phyloP scores from a whole-genome alignment of 1,140 invertebrate genomes.

The Brachionus sp. region DNA sequence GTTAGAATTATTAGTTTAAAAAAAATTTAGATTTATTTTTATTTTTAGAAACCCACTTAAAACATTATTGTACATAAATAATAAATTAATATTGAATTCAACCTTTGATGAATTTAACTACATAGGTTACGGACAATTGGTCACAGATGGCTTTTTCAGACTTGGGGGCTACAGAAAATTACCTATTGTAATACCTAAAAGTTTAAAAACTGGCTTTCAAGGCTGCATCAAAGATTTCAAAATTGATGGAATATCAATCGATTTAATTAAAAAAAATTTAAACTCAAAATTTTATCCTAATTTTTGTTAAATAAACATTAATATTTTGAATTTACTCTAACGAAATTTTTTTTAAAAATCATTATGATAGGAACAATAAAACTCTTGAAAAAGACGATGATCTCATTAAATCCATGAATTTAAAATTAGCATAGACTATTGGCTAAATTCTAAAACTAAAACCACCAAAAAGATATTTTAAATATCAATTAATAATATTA shows the following conservation, averaged over 20 bases:
- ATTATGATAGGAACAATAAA: too few species aligned
- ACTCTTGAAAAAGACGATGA: too few species aligned
- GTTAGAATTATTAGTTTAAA: not conserved
- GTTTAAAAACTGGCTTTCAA: constrained; percentile 5
- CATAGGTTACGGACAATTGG: constrained; percentile 17
- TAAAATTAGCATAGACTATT: too few species aligned
- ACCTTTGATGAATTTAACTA: constrained; percentile 23
- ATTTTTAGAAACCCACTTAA: not conserved
- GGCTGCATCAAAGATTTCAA: constrained; percentile 10
- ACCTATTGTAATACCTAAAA: not conserved
- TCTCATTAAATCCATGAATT: too few species aligned
- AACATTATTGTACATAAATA: not conserved
- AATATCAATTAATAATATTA: too few species aligned
- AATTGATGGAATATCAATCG: not conserved
- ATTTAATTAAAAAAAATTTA: constrained; percentile 14
- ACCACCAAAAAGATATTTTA: too few species aligned
- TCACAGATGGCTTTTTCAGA: constrained; percentile 10
- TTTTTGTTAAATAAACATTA: not conserved
- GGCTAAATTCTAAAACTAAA: too few species aligned
- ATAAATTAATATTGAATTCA: constrained; percentile 4
- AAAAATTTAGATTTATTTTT: not conserved
- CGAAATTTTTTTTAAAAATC: not conserved
- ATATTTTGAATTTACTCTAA: not conserved
- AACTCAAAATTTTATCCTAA: not conserved
- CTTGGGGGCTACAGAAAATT: not conserved